A percentile compares a stretch with the other conserved stretches of the same genome.
phyloP scores from a whole-genome alignment of 2,113 vertebrate species.

The Labrus mixtus region DNA sequence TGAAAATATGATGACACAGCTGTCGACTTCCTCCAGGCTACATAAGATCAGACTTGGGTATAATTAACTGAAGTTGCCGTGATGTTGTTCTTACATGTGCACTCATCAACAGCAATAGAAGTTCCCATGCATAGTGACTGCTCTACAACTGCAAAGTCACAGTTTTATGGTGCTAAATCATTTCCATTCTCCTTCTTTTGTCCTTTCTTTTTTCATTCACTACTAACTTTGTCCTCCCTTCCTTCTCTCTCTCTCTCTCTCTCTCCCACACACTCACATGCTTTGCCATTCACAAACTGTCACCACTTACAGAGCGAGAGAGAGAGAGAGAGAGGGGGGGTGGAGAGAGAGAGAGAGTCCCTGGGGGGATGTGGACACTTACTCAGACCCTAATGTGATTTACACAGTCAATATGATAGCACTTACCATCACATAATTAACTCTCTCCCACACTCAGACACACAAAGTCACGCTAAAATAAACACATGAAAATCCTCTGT shows the following conservation, averaged over 20 bases:
- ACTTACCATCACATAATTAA: slow-evolving; percentile 44
- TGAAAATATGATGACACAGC: too few species aligned
- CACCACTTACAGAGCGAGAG: neutral
- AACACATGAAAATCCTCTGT: slow-evolving; percentile 32
- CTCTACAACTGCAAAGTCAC: neutral
- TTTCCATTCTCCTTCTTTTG: neutral
- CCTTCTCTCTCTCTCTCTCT: too few species aligned
- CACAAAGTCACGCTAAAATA: slow-evolving; percentile 1
- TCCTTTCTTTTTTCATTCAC: neutral
- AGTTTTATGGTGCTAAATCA: neutral
- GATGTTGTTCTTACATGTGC: too few species aligned
- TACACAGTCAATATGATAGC: slow-evolving; percentile 33
- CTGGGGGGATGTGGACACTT: slow-evolving; percentile 27
- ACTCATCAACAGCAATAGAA: neutral
- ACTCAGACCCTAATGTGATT: slow-evolving; percentile 45
- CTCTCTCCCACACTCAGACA: slow-evolving; percentile 12
- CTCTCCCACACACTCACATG: neutral
- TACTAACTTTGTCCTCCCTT: neutral
- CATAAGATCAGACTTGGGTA: too few species aligned
- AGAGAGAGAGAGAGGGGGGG: neutral
- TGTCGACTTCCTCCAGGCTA: too few species aligned
- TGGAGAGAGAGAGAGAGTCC: neutral
- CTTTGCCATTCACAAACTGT: slow-evolving; percentile 12
- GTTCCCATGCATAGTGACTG: neutral
- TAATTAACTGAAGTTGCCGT: too few species aligned